phyloP scores from a whole-genome alignment of 2,888 invertebrate species.

The Pyrocoelia pectoralis region DNA sequence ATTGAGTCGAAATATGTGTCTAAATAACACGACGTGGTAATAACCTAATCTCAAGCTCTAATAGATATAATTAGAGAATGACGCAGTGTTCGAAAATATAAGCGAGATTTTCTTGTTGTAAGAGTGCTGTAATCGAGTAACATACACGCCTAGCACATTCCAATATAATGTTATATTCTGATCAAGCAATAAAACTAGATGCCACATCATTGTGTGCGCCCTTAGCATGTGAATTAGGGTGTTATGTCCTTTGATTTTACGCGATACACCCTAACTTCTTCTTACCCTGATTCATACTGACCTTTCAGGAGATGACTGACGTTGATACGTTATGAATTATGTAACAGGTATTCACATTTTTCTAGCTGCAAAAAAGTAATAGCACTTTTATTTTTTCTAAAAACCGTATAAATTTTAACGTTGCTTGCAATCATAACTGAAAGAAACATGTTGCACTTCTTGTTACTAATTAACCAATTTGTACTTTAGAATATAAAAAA shows the following conservation, averaged over 20 bases:
- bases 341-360: slow-evolving; percentile 48
- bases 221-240: slow-evolving; percentile 58
- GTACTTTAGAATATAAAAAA: slow-evolving; percentile 26
- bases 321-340: slow-evolving; percentile 52
- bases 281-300: slow-evolving; percentile 46
- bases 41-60: too few species aligned
- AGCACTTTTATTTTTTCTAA: slow-evolving; percentile 30
- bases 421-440: not conserved
- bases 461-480: too few species aligned
- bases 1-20: too few species aligned
- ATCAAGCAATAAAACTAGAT: slow-evolving; percentile 61
- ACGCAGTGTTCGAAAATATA: not conserved
- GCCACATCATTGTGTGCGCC: slow-evolving; percentile 57
- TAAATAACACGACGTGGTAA: too few species aligned
- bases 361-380: slow-evolving; percentile 34
- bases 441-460: too few species aligned
- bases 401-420: slow-evolving; percentile 21
- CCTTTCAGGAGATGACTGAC: slow-evolving; percentile 50
- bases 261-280: slow-evolving; percentile 47
- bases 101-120: slow-evolving; percentile 19
- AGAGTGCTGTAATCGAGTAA: slow-evolving; percentile 36
- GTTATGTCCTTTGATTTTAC: slow-evolving; percentile 56
- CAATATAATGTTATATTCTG: slow-evolving; percentile 57
- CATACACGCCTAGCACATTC: slow-evolving; percentile 48
- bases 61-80: not conserved